phyloP scores from a whole-genome alignment of 1,140 invertebrate genomes.

The Lasaia peninsularis region DNA sequence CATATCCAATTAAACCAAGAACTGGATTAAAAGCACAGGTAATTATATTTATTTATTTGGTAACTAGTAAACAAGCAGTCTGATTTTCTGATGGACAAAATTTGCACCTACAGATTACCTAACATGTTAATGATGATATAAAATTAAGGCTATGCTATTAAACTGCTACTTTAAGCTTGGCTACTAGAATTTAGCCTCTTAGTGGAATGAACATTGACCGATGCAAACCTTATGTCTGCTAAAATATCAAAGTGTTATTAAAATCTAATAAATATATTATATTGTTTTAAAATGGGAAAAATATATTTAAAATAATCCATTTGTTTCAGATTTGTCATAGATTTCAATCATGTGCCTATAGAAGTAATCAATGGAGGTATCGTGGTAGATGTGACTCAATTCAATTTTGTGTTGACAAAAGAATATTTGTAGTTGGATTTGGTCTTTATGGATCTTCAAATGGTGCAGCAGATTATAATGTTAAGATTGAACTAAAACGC shows the following conservation, averaged over 20 bases:
- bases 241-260: too few relatives aligned
- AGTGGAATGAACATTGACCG: too few relatives aligned
- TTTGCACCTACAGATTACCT: too few relatives aligned
- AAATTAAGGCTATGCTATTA: too few relatives aligned
- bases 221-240: too few relatives aligned
- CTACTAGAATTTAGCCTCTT: too few relatives aligned
- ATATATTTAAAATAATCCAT: conserved; percentile 19
- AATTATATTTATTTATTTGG: conserved; percentile 31
- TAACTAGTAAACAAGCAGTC: conserved; percentile 6
- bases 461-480: conserved; percentile 93
- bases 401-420: conserved; percentile 94
- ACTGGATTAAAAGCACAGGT: conserved; percentile 93
- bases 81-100: conserved; percentile 7
- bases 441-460: conserved; percentile 95
- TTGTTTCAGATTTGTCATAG: conserved; percentile 89
- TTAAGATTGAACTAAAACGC: conserved; percentile 93
- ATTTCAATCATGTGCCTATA: conserved; percentile 96
- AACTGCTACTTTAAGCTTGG: too few relatives aligned
- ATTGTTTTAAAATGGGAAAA: background rate
- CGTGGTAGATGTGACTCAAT: conserved; percentile 94
- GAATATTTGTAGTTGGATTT: conserved; percentile 95
- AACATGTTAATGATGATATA: too few relatives aligned
- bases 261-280: too few relatives aligned
- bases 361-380: conserved; percentile 97
- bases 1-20: conserved; percentile 88